Evolutionary conservation across 2,888 invertebrate species (phyloP).

Genomic region (Oegoconia quadripuncta): DNA sequence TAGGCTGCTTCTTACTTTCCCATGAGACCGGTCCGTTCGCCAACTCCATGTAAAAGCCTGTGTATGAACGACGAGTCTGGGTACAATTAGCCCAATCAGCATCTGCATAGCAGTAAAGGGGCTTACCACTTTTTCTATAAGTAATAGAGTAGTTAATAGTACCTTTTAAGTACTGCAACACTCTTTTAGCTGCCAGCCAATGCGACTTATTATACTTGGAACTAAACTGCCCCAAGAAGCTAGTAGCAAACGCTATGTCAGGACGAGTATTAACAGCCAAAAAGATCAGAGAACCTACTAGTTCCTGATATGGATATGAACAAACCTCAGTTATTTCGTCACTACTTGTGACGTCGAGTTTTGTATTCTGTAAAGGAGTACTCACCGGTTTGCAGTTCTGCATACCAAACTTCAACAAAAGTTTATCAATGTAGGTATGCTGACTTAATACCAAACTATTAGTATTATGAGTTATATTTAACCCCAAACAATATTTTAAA

Average conservation of each 20-base stretch:
- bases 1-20: neutral
- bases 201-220: neutral
- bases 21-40: too few relatives aligned
- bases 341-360: slow-evolving; percentile 3
- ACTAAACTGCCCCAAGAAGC: neutral
- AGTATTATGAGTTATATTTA: neutral
- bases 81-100: too few relatives aligned
- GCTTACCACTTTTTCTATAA: neutral
- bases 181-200: neutral
- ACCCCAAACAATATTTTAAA: slow-evolving; percentile 1
- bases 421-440: neutral
- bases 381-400: slow-evolving; percentile 4
- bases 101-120: neutral
- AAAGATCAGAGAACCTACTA: slow-evolving; percentile 6
- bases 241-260: too few relatives aligned
- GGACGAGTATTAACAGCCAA: too few relatives aligned
- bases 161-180: neutral
- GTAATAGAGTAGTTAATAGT: neutral
- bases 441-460: slow-evolving; percentile 2
- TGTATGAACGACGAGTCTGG: too few relatives aligned
- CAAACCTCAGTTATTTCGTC: neutral
- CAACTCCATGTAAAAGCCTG: too few relatives aligned
- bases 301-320: slow-evolving; percentile 4
- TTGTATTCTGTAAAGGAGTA: slow-evolving; percentile 9
- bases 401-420: slow-evolving; percentile 7